Evolutionary conservation across 2,797 vertebrate species (phyloP).

Genomic region (Glossophaga mutica): DNA sequence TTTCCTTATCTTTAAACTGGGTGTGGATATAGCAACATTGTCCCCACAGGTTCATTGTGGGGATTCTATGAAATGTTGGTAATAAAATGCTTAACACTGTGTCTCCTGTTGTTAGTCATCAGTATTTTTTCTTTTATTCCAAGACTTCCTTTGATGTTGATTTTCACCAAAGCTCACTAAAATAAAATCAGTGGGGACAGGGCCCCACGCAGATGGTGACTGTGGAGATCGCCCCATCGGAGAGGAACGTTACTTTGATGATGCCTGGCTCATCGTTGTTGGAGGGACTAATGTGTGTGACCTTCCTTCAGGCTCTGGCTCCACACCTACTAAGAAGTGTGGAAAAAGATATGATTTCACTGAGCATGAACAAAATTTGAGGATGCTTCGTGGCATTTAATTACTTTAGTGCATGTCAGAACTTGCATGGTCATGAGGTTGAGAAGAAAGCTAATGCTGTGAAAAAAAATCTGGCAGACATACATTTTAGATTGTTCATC

Average conservation of each 20-base stretch:
- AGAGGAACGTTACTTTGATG: neutral
- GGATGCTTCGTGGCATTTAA: conserved; percentile 52
- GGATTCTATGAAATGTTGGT: neutral
- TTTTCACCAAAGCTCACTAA: neutral
- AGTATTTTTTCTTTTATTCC: neutral
- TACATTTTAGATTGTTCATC: conserved; percentile 25
- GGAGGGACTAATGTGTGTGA: neutral
- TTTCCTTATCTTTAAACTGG: neutral
- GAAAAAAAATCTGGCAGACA: conserved; percentile 4
- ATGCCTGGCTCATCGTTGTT: neutral
- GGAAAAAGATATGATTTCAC: conserved; percentile 51
- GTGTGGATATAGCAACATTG: neutral
- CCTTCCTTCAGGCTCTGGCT: conserved; percentile 21
- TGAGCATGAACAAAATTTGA: conserved; percentile 64
- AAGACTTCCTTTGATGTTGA: neutral
- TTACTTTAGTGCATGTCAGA: conserved; percentile 61
- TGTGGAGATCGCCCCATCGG: neutral
- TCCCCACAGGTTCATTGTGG: neutral
- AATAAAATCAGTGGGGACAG: neutral
- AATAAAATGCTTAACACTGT: neutral
- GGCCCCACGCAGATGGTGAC: neutral
- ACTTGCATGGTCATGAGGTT: conserved; percentile 35
- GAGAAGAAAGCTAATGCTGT: conserved; percentile 8
- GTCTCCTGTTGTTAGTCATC: neutral
- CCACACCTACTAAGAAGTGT: conserved; percentile 66